Evolutionary conservation across 2,888 invertebrate genomes (phyloP).

Genomic region (Reticulitermes lucifugus): DNA sequence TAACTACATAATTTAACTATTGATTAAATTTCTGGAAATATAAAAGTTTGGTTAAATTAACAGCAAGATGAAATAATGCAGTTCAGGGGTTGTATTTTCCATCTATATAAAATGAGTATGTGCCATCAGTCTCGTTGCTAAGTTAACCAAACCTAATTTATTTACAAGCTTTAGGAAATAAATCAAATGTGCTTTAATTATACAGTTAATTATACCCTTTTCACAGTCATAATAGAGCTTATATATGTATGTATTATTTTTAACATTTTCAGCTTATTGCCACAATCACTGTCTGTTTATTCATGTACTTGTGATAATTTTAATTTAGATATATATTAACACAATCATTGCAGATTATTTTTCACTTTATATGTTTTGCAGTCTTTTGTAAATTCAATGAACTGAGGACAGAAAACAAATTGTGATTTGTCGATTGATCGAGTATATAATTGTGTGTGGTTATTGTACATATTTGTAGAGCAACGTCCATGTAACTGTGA

Average conservation of each 20-base stretch:
- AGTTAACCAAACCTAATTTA: slow-evolving; percentile 18
- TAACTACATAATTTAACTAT: slow-evolving; percentile 30
- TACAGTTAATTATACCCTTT: slow-evolving; percentile 25
- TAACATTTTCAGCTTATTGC: slow-evolving; percentile 21
- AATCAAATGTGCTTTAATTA: slow-evolving; percentile 44
- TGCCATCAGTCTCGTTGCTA: slow-evolving; percentile 8
- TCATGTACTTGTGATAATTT: slow-evolving; percentile 30
- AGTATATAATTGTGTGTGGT: slow-evolving; percentile 5
- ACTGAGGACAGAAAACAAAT: not conserved
- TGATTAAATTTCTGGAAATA: not conserved
- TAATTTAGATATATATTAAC: slow-evolving; percentile 32
- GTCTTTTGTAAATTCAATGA: slow-evolving; percentile 10
- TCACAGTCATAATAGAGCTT: slow-evolving; percentile 8
- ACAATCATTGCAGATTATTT: slow-evolving; percentile 31
- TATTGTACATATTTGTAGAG: slow-evolving; percentile 44
- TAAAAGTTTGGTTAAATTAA: slow-evolving; percentile 13
- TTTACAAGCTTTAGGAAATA: slow-evolving; percentile 22
- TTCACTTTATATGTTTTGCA: slow-evolving; percentile 31
- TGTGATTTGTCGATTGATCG: slow-evolving; percentile 34
- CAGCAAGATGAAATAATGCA: slow-evolving; percentile 22
- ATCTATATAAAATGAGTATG: slow-evolving; percentile 10
- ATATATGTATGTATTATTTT: slow-evolving; percentile 34
- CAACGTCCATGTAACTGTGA: slow-evolving; percentile 39
- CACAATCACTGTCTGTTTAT: slow-evolving; percentile 31
- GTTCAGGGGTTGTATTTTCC: slow-evolving; percentile 47